Evolutionary conservation across 2,113 vertebrate genomes (phyloP).

Genomic region (Chunga burmeisteri): DNA sequence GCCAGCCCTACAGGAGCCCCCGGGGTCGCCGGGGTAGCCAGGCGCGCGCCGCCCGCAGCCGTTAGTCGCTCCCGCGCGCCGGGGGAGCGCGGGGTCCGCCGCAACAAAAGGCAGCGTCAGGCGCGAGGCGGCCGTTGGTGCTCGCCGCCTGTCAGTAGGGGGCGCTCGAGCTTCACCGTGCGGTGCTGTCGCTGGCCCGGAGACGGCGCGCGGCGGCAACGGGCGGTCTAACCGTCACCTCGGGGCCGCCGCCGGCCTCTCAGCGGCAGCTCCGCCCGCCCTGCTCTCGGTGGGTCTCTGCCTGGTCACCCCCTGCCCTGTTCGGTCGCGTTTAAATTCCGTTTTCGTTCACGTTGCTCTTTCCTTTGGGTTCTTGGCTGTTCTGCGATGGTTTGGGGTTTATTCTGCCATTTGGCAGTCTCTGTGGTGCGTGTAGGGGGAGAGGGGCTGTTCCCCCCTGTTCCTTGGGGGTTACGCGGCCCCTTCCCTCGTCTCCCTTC

Average conservation of each 20-base stretch:
- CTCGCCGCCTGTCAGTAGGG: constrained; percentile 77
- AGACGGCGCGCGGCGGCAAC: neutral
- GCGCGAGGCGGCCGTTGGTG: neutral
- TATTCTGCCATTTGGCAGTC: neutral
- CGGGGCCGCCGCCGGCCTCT: constrained; percentile 2
- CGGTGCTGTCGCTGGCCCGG: neutral
- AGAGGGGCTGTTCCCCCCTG: neutral
- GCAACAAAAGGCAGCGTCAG: neutral
- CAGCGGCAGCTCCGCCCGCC: neutral
- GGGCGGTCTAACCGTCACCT: neutral
- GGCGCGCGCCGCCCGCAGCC: no score
- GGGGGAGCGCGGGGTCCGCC: no score
- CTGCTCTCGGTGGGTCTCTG: neutral
- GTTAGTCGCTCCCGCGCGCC: neutral
- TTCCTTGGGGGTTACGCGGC: neutral
- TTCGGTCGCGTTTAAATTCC: no score
- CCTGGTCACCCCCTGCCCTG: neutral
- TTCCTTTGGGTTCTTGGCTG: neutral
- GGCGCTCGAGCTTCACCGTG: constrained; percentile 83
- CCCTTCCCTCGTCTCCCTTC: neutral
- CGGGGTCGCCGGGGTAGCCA: no score
- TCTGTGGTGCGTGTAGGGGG: neutral
- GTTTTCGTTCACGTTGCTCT: neutral
- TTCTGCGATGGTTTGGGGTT: neutral
- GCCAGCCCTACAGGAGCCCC: accelerated